These are phyloP conservation scores for Sinelater perroti DNA, from an alignment of 2,888 invertebrate genomes.

Conservation along the genomic window DNA sequence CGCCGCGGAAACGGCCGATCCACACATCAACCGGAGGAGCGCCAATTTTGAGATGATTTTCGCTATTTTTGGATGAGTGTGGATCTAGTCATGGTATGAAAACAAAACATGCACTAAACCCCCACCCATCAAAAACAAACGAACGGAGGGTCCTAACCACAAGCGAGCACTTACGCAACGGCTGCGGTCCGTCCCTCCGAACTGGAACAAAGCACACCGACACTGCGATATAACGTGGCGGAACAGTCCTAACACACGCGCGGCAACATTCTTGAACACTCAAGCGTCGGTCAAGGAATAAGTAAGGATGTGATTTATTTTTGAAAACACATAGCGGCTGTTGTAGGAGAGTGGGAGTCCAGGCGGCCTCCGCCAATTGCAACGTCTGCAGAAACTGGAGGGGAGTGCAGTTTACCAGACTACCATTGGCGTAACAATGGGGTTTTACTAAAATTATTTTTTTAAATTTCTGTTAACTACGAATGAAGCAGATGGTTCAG, in stretches of 20 bases:
- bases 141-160: constrained; percentile 3
- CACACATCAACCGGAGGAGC: no score
- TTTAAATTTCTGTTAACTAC: no score
- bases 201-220: no score
- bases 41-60: constrained; percentile 25
- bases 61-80: constrained; percentile 77
- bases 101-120: constrained; percentile 75
- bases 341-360: constrained; percentile 41
- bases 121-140: constrained; percentile 75
- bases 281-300: constrained; percentile 36
- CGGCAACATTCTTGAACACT: constrained; percentile 14
- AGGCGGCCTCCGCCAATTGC: constrained; percentile 15
- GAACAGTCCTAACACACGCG: constrained; percentile 14
- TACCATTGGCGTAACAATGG: no score
- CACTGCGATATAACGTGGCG: constrained; percentile 1
- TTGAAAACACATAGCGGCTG: constrained; percentile 47
- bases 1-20: constrained; percentile 34
- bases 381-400: constrained; percentile 3
- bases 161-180: background rate
- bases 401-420: no score
- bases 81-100: constrained; percentile 77
- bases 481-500: no score
- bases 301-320: constrained; percentile 45
- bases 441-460: no score
- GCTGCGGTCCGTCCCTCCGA: no score